Evolutionary conservation across 1,140 invertebrate species (phyloP).

Genomic region (Geopemphigus sp.): DNA sequence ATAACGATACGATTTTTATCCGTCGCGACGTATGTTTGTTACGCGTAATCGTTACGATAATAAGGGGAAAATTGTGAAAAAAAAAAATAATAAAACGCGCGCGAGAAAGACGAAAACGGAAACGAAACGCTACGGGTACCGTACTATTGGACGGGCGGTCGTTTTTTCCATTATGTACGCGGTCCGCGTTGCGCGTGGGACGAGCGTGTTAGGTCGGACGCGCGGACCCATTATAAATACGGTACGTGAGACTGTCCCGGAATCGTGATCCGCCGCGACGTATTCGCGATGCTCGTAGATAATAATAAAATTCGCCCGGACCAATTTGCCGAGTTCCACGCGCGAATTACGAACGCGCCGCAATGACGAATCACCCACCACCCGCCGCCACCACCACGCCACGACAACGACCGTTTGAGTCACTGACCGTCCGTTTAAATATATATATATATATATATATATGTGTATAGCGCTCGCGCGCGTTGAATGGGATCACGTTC

Average conservation of each 20-base stretch:
- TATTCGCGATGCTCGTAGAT: conserved; percentile 22
- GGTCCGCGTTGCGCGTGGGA: not conserved
- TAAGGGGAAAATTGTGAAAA: not conserved
- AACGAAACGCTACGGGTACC: not conserved
- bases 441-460: not conserved
- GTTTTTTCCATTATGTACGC: conserved; percentile 2
- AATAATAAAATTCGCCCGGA: conserved; percentile 18
- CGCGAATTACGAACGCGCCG: not conserved
- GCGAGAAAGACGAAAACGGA: not conserved
- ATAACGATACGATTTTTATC: conserved; percentile 18
- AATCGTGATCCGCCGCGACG: conserved; percentile 9
- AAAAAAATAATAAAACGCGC: conserved; percentile 13
- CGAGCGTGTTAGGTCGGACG: not conserved
- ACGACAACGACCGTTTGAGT: not conserved
- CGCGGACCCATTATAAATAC: not conserved
- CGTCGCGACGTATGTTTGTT: not conserved
- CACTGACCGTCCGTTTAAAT: not conserved
- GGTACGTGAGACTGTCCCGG: not conserved
- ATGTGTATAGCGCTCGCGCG: too few relatives aligned
- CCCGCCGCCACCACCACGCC: too few relatives aligned
- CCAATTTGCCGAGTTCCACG: conserved; percentile 33
- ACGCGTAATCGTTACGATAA: not conserved
- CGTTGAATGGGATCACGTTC: conserved; percentile 17
- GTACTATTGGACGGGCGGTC: too few relatives aligned
- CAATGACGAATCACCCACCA: not conserved